Evolutionary conservation across 2,113 vertebrate genomes (phyloP), one percentile per base, ranked within the genome.

Genomic region (Trogon melanurus): DNA sequence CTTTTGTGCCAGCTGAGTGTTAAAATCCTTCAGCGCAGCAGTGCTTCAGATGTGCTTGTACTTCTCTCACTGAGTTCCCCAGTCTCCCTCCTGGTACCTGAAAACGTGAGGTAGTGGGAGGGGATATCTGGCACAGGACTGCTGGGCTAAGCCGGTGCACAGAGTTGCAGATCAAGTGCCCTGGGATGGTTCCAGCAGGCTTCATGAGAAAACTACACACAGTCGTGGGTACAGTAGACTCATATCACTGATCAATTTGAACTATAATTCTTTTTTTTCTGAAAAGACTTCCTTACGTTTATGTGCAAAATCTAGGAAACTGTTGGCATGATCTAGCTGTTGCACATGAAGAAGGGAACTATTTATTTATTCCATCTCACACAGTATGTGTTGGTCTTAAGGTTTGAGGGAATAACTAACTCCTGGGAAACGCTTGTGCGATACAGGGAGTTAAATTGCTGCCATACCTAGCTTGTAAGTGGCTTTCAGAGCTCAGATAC

Each of bases 11-110:
- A 45, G 14, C 13, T 61, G 14, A 5, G 1, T 79, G 34, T 30
- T 50, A 15, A 11, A 60, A 66, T 74, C 27, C 16, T 65, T 58
- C 50, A 7, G 6, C 5, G 3, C 53, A 69, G 57, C 29, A 69
- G 0, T 0, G 0, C 22, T 71, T 78, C 19, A 56, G 0, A 48
- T 60, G 15, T 1, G 8, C 10, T 18, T 48, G 6, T 47, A 47
- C 47, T 80, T 84, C 86, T 61, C n/a, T 69, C 21, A 26, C 5
- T 66, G 15, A 41, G 0, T 88, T 0, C 4, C 11, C 15, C 34
- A 20, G 23, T 58, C 58, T 53, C 25, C 19, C 2, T 53, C 17
- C 19, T 20, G 13, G 5, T 70, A 16, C 32, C 13, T 15, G 36
- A 85, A 14, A 83, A 50, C 11, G 7, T 71, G 64, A 50, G 19